Percentiles rank a stretch among this genome's conserved stretches.
phyloP scores from a whole-genome alignment of 2,797 vertebrate species.

The Rhinella marina region DNA sequence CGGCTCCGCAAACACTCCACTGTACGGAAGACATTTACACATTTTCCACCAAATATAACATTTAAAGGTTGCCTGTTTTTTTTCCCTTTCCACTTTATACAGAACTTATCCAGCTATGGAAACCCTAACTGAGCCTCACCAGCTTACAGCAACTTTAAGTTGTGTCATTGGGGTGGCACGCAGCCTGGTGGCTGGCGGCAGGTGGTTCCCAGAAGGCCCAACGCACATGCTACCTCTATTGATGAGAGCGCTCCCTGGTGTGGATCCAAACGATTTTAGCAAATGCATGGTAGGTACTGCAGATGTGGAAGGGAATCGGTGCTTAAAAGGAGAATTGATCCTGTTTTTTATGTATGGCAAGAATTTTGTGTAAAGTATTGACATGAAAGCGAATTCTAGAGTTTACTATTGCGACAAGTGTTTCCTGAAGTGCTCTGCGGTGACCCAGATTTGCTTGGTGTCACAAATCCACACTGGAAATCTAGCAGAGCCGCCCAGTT shows the following conservation, averaged over 20 bases:
- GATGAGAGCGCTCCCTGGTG: slow-evolving; percentile 95
- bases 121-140: slow-evolving; percentile 96
- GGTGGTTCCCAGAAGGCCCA: slow-evolving; percentile 91
- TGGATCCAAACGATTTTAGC: slow-evolving; percentile 98
- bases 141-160: slow-evolving; percentile 95
- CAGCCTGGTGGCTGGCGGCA: slow-evolving; percentile 89
- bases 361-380: too few relatives aligned
- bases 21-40: neutral
- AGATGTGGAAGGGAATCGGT: neutral
- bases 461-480: too few relatives aligned
- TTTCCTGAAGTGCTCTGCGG: too few relatives aligned
- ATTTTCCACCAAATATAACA: neutral
- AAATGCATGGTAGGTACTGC: slow-evolving; percentile 91
- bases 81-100: slow-evolving; percentile 37
- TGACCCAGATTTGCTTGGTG: too few relatives aligned
- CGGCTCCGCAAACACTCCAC: neutral
- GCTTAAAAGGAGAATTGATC: neutral
- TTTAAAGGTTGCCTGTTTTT: neutral
- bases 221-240: slow-evolving; percentile 96
- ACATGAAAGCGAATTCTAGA: too few relatives aligned
- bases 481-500: too few relatives aligned
- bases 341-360: neutral
- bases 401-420: too few relatives aligned
- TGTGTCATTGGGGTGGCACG: slow-evolving; percentile 97
- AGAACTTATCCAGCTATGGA: slow-evolving; percentile 97